Percentiles rank a stretch among this genome's conserved stretches.
Conservation (phyloP, 1,140 invertebrate species). For the Solen grandis region DNA sequence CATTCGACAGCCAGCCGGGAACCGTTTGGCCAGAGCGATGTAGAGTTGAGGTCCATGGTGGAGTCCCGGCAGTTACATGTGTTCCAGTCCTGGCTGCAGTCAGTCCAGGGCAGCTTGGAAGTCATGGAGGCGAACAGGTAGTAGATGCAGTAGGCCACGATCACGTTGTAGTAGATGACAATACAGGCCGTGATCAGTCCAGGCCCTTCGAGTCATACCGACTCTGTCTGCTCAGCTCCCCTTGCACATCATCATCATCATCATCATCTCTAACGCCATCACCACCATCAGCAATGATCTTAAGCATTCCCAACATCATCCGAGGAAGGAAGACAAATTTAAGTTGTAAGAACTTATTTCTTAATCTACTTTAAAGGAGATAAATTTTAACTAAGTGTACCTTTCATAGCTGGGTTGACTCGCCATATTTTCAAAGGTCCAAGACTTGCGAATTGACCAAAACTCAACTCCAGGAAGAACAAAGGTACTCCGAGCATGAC, state of each 20-base stretch:
- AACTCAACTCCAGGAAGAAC: constrained; percentile 79
- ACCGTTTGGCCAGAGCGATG: constrained; percentile 57
- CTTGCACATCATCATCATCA: too few species aligned
- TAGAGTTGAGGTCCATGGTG: constrained; percentile 38
- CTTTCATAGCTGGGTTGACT: constrained; percentile 71
- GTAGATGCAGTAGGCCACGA: constrained; percentile 80
- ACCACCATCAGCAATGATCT: too few species aligned
- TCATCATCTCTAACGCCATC: too few species aligned
- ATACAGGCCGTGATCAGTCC: constrained; percentile 73
- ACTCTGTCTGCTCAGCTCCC: too few species aligned
- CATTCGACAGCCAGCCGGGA: constrained; percentile 20
- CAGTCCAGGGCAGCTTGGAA: constrained; percentile 75
- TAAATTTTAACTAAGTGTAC: too few species aligned
- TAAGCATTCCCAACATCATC: too few species aligned
- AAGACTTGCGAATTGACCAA: constrained; percentile 78
- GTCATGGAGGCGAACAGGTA: constrained; percentile 79
- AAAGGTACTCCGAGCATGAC: constrained; percentile 78
- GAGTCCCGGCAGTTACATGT: constrained; percentile 82
- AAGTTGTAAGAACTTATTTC: too few species aligned
- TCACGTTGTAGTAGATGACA: constrained; percentile 81
- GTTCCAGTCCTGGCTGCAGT: constrained; percentile 76
- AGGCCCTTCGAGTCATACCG: too few species aligned
- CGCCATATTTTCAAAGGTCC: constrained; percentile 71
- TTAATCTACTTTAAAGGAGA: too few species aligned
- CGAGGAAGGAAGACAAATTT: too few species aligned